Percentiles rank a stretch among this genome's conserved stretches.
Conservation (phyloP, 2,113 vertebrate genomes). For the Callaeas wilsoni region DNA sequence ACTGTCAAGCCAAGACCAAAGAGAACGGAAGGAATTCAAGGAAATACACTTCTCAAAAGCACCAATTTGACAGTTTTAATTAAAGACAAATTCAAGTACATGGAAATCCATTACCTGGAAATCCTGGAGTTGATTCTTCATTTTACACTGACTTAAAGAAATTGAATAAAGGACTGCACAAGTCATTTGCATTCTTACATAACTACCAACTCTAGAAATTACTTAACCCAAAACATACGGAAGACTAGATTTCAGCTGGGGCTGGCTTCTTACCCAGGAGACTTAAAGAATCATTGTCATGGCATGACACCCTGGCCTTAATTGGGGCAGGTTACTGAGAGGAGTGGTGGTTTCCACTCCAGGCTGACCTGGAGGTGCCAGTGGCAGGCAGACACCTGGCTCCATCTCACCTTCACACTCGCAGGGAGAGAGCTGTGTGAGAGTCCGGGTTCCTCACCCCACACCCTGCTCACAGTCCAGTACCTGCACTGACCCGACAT, state of each 20-base stretch:
- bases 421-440: neutral
- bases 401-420: neutral
- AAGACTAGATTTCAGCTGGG: neutral
- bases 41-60: neutral
- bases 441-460: too few species aligned
- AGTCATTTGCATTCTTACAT: neutral
- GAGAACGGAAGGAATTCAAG: neutral
- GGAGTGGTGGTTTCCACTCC: accelerated
- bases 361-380: too few species aligned
- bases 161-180: neutral
- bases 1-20: neutral
- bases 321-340: neutral
- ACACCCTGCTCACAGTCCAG: neutral
- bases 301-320: too few species aligned
- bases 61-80: neutral
- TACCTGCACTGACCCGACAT: neutral
- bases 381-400: neutral
- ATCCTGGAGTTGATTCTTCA: neutral
- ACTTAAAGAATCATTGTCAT: neutral
- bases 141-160: neutral
- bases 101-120: neutral
- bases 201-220: neutral
- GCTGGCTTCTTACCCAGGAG: neutral
- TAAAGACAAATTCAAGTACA: neutral
- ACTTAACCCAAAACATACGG: neutral